Conservation (phyloP, 2,888 invertebrate genomes). For the Portevinia maculata region DNA sequence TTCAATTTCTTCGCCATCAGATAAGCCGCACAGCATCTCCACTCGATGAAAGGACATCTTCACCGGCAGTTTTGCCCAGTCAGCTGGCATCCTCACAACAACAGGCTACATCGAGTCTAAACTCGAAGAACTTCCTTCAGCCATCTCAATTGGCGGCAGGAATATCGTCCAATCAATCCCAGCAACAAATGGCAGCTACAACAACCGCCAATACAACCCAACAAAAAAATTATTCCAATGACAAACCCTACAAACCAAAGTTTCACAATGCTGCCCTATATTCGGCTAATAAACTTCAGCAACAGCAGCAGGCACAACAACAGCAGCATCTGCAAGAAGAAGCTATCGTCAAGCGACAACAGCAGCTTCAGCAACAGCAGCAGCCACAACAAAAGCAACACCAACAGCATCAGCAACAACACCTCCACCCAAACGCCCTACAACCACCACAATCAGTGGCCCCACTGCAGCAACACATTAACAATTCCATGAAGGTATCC, state of each 20-base stretch:
- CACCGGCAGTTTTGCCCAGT: slow-evolving; percentile 68
- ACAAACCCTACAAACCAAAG: slow-evolving; percentile 89
- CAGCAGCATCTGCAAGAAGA: slow-evolving; percentile 57
- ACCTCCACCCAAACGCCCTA: slow-evolving; percentile 28
- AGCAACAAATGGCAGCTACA: slow-evolving; percentile 67
- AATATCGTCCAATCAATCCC: slow-evolving; percentile 71
- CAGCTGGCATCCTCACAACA: slow-evolving; percentile 39
- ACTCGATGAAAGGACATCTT: slow-evolving; percentile 79
- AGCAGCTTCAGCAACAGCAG: slow-evolving; percentile 76
- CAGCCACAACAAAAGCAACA: slow-evolving; percentile 62
- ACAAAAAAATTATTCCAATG: slow-evolving; percentile 82
- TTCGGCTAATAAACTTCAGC: slow-evolving; percentile 68
- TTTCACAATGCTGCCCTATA: slow-evolving; percentile 87
- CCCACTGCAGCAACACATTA: slow-evolving; percentile 32
- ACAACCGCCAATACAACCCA: slow-evolving; percentile 64
- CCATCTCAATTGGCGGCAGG: slow-evolving; percentile 78
- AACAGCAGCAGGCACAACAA: slow-evolving; percentile 73
- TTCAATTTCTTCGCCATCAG: slow-evolving; percentile 74
- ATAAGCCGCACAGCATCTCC: slow-evolving; percentile 81
- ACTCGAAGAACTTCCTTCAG: slow-evolving; percentile 77
- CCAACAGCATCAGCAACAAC: slow-evolving; percentile 60
- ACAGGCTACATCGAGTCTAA: slow-evolving; percentile 77
- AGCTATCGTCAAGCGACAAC: slow-evolving; percentile 57
- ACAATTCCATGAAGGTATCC: slow-evolving; percentile 40
- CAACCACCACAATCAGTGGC: slow-evolving; percentile 35